These are phyloP conservation scores for Heteromyza rotundicornis DNA, from an alignment of 2,888 invertebrate genomes.

Conservation along the genomic window DNA sequence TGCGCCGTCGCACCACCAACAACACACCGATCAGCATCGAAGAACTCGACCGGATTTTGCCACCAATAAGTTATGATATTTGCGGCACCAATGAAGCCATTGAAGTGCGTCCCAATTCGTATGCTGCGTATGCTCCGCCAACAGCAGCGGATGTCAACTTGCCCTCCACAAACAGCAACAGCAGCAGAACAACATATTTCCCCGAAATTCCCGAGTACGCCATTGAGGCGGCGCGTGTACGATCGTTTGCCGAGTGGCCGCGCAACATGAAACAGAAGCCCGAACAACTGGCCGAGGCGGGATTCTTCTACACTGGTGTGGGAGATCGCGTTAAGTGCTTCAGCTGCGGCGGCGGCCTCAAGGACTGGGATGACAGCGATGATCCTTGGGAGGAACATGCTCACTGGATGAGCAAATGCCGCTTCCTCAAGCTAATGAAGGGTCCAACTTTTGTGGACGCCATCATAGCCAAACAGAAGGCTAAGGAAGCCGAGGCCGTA, in stretches of 20 bases:
- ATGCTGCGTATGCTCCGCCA: slow-evolving; percentile 46
- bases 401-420: slow-evolving; percentile 88
- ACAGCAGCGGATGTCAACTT: slow-evolving; percentile 26
- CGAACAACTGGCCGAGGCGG: slow-evolving; percentile 82
- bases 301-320: slow-evolving; percentile 89
- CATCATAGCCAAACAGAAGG: slow-evolving; percentile 44
- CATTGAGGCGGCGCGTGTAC: slow-evolving; percentile 72
- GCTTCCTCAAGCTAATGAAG: slow-evolving; percentile 80
- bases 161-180: slow-evolving; percentile 26
- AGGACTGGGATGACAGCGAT: slow-evolving; percentile 91
- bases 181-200: slow-evolving; percentile 39
- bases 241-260: slow-evolving; percentile 82
- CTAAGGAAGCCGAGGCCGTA: slow-evolving; percentile 28
- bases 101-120: slow-evolving; percentile 55
- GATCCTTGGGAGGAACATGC: slow-evolving; percentile 96
- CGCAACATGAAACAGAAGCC: slow-evolving; percentile 80
- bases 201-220: slow-evolving; percentile 76
- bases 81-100: slow-evolving; percentile 63
- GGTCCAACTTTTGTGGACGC: slow-evolving; percentile 77
- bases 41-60: slow-evolving; percentile 52
- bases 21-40: slow-evolving; percentile 67
- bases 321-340: slow-evolving; percentile 92
- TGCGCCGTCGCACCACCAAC: slow-evolving; percentile 70
- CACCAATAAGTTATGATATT: slow-evolving; percentile 64
- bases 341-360: slow-evolving; percentile 91